Evolutionary conservation across 1,140 invertebrate species (phyloP).

Genomic region (Drosophila lacertosa): DNA sequence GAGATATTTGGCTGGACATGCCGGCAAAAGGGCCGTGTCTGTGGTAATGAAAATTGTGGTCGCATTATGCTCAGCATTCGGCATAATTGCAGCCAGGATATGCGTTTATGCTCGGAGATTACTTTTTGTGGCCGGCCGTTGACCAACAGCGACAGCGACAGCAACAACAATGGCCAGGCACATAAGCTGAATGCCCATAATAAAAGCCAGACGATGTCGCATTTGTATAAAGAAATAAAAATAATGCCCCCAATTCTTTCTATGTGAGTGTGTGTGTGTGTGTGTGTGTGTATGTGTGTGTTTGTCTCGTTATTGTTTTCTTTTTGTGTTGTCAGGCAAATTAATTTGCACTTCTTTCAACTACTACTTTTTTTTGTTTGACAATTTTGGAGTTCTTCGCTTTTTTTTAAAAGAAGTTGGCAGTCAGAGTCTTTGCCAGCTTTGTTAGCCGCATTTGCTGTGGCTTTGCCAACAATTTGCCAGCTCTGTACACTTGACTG

Average conservation of each 20-base stretch:
- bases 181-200: constrained; percentile 57
- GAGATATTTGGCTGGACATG: constrained; percentile 49
- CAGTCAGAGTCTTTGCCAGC: background rate
- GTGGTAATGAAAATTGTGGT: constrained; percentile 78
- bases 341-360: constrained; percentile 59
- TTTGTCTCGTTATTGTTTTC: constrained; percentile 1
- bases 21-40: constrained; percentile 41
- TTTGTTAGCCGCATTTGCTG: constrained; percentile 16
- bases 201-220: constrained; percentile 74
- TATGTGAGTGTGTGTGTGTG: constrained; percentile 37
- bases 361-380: constrained; percentile 4
- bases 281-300: constrained; percentile 38
- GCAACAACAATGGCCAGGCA: constrained; percentile 11
- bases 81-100: constrained; percentile 79
- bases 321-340: constrained; percentile 42
- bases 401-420: constrained; percentile 25
- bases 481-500: constrained; percentile 12
- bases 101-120: constrained; percentile 81
- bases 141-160: constrained; percentile 46
- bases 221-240: constrained; percentile 80
- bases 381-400: constrained; percentile 26
- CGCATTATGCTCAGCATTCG: constrained; percentile 77
- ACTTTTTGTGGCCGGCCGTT: constrained; percentile 76
- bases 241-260: constrained; percentile 56
- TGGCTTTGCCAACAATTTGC: constrained; percentile 14